Conservation (phyloP, 92 coral and sea anemone species). For the Metridium senile region DNA sequence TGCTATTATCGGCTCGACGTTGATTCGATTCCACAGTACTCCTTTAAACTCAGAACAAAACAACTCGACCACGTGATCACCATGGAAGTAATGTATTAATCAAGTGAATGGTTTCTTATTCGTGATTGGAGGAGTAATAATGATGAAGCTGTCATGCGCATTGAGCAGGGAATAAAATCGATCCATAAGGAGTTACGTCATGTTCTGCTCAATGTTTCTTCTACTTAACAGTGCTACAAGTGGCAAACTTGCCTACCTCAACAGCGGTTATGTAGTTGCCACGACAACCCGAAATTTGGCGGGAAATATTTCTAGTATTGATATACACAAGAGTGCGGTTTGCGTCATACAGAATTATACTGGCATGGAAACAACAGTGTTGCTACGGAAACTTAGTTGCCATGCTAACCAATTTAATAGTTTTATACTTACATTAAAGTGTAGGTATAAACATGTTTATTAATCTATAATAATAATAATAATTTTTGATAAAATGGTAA, state of each 20-base stretch:
- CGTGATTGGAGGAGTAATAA: too few species aligned
- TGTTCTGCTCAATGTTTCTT: too few species aligned
- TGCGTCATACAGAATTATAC: not conserved
- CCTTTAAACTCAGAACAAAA: not conserved
- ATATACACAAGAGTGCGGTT: not conserved
- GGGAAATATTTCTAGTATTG: not conserved
- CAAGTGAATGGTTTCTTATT: too few species aligned
- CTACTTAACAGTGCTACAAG: too few species aligned
- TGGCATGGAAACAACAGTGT: not conserved
- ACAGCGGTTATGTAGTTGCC: too few species aligned
- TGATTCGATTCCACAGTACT: conserved; percentile 45
- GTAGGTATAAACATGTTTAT: not conserved
- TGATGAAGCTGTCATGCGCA: not conserved
- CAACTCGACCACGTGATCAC: conserved; percentile 1
- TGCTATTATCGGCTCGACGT: conserved; percentile 66
- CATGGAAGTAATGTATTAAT: not conserved
- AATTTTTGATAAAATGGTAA: conserved; percentile 10
- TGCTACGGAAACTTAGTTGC: conserved; percentile 4
- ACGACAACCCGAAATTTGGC: not conserved
- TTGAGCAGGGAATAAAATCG: not conserved
- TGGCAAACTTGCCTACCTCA: too few species aligned
- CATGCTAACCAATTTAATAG: conserved; percentile 5
- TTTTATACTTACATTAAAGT: not conserved
- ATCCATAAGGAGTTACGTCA: too few species aligned
- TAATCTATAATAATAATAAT: not conserved